Conservation (phyloP, 2,113 vertebrate genomes). For the Tamias sibiricus region DNA sequence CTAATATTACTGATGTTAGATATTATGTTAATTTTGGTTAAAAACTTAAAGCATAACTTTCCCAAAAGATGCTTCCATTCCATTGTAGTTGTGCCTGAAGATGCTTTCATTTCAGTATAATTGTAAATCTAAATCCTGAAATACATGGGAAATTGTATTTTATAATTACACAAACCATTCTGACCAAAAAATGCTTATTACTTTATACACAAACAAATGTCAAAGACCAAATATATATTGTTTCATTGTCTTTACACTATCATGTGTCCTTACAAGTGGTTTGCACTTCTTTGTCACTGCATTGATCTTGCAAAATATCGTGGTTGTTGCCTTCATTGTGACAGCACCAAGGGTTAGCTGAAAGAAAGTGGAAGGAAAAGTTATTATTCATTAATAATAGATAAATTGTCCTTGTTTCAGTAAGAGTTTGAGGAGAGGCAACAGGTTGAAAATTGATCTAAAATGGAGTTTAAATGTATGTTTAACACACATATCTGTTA, state of each 20-base stretch:
- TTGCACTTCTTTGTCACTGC: neutral
- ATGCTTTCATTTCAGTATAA: too few relatives aligned
- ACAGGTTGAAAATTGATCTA: neutral
- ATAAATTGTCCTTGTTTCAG: neutral
- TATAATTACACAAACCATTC: neutral
- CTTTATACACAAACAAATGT: neutral
- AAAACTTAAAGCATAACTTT: neutral
- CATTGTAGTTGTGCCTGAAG: too few relatives aligned
- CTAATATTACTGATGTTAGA: neutral
- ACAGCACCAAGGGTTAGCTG: slow-evolving; percentile 75
- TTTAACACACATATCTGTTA: neutral
- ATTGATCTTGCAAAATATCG: neutral
- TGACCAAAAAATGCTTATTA: neutral
- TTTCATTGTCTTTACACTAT: slow-evolving; percentile 65
- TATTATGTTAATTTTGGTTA: neutral
- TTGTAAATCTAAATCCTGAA: neutral
- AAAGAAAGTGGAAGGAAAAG: neutral
- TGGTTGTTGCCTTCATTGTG: neutral
- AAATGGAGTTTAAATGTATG: neutral
- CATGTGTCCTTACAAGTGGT: slow-evolving; percentile 57
- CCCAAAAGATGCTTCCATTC: too few relatives aligned
- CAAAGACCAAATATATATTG: slow-evolving; percentile 40
- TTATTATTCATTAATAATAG: neutral
- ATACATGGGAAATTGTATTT: neutral
- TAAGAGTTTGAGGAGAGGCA: neutral